Conservation (phyloP, 2,888 invertebrate genomes). For the Tenthredo mesomela region DNA sequence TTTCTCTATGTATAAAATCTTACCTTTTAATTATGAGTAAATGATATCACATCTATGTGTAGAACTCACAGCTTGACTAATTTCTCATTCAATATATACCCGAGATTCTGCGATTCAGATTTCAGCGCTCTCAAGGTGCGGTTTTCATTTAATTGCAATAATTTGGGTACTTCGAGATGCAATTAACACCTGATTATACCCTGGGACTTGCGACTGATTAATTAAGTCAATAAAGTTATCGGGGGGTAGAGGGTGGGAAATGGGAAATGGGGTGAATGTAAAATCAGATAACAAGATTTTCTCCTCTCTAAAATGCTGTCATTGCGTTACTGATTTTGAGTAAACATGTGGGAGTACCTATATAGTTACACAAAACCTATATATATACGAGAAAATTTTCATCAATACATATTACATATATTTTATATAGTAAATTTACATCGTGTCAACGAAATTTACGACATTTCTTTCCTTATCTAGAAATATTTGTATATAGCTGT, state of each 20-base stretch:
- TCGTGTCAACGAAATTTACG: not conserved
- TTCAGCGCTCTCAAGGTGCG: not conserved
- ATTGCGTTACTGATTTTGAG: not conserved
- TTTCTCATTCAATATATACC: constrained; percentile 11
- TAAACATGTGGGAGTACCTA: not conserved
- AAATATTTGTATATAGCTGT: too few species aligned
- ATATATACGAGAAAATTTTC: not conserved
- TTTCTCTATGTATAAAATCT: constrained; percentile 11
- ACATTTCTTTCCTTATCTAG: not conserved
- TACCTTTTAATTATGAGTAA: not conserved
- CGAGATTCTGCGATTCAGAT: not conserved
- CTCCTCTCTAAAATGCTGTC: not conserved
- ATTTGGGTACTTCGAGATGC: not conserved
- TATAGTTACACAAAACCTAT: not conserved
- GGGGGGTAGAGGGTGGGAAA: not conserved
- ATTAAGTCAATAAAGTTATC: constrained; percentile 12
- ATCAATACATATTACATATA: not conserved
- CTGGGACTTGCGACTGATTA: not conserved
- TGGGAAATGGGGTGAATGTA: not conserved
- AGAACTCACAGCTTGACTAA: not conserved
- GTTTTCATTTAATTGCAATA: not conserved
- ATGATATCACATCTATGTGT: not conserved
- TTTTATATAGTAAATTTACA: too few species aligned
- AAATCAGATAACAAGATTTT: constrained; percentile 3
- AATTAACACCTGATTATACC: constrained; percentile 17